phyloP scores from a whole-genome alignment of 1,140 invertebrate species.

The Nephila pilipes region DNA sequence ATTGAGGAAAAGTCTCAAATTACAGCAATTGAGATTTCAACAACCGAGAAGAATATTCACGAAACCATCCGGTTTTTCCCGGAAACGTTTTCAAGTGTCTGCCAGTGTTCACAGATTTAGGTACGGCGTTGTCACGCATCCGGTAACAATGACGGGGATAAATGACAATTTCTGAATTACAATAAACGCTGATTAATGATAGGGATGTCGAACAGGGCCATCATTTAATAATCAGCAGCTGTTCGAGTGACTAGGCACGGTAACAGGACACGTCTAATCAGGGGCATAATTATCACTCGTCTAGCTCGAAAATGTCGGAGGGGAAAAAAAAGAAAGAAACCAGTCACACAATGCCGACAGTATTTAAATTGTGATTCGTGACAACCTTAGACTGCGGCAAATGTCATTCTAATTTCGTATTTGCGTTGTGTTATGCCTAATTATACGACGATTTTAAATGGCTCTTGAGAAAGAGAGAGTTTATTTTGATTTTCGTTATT shows the following conservation, averaged over 20 bases:
- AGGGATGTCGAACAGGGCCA: conserved; percentile 32
- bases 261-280: conserved; percentile 42
- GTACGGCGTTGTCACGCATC: neutral
- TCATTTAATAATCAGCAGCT: conserved; percentile 53
- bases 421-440: neutral
- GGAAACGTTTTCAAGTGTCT: neutral
- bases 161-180: conserved; percentile 33
- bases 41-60: neutral
- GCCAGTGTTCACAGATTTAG: neutral
- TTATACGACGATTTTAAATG: conserved; percentile 12
- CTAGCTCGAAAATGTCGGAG: neutral
- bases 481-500: neutral
- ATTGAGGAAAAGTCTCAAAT: neutral
- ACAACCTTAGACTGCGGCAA: neutral
- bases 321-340: neutral
- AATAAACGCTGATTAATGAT: conserved; percentile 55
- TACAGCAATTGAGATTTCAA: conserved; percentile 38
- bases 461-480: neutral
- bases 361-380: neutral
- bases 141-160: conserved; percentile 18
- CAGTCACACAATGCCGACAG: conserved; percentile 6
- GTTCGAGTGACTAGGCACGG: neutral
- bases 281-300: conserved; percentile 23
- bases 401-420: conserved; percentile 29
- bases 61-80: neutral